These are phyloP conservation scores for Stegodyphus mimosarum DNA, from an alignment of 1,140 invertebrate genomes.

Conservation along the genomic window DNA sequence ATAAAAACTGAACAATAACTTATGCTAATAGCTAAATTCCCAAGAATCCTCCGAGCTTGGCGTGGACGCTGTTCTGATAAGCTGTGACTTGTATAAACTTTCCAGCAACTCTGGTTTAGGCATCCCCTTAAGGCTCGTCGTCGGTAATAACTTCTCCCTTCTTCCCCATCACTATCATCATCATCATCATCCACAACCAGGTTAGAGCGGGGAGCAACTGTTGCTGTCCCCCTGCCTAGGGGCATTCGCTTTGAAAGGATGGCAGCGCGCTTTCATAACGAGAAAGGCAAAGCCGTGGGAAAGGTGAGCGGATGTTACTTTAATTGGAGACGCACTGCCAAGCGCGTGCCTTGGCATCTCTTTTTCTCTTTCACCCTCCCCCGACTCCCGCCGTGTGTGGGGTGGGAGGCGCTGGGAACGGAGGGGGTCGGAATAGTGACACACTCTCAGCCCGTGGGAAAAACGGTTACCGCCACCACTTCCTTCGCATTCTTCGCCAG, in stretches of 20 bases:
- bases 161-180: slow-evolving; percentile 9
- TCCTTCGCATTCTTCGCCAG: slow-evolving; percentile 44
- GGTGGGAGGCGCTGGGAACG: background rate
- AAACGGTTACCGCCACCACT: slow-evolving; percentile 24
- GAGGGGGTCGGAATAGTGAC: slow-evolving; percentile 11
- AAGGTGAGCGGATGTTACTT: slow-evolving; percentile 51
- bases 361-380: slow-evolving; percentile 15
- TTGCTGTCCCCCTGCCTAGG: background rate
- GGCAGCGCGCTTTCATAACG: background rate
- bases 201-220: background rate
- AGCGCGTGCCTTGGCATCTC: slow-evolving; percentile 43
- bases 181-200: background rate
- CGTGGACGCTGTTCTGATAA: too few species aligned
- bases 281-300: slow-evolving; percentile 36
- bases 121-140: too few species aligned
- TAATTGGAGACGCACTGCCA: slow-evolving; percentile 55
- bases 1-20: too few species aligned
- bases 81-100: too few species aligned
- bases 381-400: background rate
- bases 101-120: too few species aligned
- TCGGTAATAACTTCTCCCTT: slow-evolving; percentile 25
- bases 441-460: slow-evolving; percentile 47
- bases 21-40: too few species aligned
- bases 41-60: too few species aligned
- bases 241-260: too few species aligned